These are phyloP conservation scores for Apeltes quadracus DNA, from an alignment of 2,113 vertebrate genomes.

Conservation along the genomic window DNA sequence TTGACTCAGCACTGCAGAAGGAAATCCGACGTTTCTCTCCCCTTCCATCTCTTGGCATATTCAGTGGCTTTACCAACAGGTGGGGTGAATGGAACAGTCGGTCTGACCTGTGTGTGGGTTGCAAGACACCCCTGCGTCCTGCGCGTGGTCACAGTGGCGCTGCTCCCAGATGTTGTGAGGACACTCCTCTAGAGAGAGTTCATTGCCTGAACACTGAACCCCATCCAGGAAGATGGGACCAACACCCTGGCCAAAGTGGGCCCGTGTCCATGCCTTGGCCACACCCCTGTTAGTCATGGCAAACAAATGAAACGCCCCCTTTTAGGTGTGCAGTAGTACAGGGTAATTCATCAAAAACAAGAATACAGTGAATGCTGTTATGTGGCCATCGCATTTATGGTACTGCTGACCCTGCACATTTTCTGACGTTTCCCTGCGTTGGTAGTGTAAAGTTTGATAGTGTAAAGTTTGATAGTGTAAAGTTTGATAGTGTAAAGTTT, in stretches of 20 bases:
- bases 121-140: slow-evolving; percentile 85
- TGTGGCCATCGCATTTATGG: not conserved
- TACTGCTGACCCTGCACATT: not conserved
- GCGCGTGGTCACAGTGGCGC: slow-evolving; percentile 85
- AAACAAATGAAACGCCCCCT: not conserved
- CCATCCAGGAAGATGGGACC: slow-evolving; percentile 84
- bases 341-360: not conserved
- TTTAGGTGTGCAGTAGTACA: not conserved
- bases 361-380: not conserved
- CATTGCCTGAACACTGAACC: slow-evolving; percentile 84
- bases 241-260: slow-evolving; percentile 79
- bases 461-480: not conserved
- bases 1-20: not conserved
- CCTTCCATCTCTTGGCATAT: not conserved
- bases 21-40: not conserved
- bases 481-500: not conserved
- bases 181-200: slow-evolving; percentile 85
- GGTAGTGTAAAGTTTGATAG: not conserved
- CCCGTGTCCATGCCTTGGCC: slow-evolving; percentile 83
- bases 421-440: too few species aligned
- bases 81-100: not conserved
- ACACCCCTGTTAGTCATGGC: slow-evolving; percentile 77
- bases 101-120: slow-evolving; percentile 77
- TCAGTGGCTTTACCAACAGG: not conserved
- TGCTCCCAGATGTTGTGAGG: slow-evolving; percentile 83